These are phyloP conservation scores for Trichonephila clavipes DNA, from an alignment of 1,140 invertebrate species.

Conservation along the genomic window DNA sequence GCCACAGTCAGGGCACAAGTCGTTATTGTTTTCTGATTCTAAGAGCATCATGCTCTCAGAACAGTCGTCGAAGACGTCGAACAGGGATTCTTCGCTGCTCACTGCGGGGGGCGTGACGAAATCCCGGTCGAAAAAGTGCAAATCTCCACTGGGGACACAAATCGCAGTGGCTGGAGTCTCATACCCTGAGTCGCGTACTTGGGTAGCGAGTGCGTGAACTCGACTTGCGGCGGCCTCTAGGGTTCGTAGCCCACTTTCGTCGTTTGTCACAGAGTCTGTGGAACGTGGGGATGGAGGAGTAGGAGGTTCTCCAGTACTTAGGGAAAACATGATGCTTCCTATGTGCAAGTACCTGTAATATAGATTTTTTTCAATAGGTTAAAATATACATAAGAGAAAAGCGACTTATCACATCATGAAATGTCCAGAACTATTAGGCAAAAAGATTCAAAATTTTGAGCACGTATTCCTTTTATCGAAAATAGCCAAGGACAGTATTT, in stretches of 20 bases:
- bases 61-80: not conserved
- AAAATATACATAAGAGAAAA: not conserved
- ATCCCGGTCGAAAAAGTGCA: not conserved
- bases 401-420: too few species aligned
- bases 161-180: not conserved
- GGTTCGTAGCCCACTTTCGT: not conserved
- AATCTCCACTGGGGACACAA: too few species aligned
- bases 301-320: conserved; percentile 51
- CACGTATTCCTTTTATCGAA: too few species aligned
- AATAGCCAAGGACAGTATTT: too few species aligned
- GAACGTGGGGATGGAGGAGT: conserved; percentile 34
- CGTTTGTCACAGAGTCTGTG: not conserved
- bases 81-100: not conserved
- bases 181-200: not conserved
- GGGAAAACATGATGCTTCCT: not conserved
- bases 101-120: too few species aligned
- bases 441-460: too few species aligned
- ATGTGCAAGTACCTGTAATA: not conserved
- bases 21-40: not conserved
- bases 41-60: too few species aligned
- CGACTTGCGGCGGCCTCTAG: not conserved
- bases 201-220: not conserved
- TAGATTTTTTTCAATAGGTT: too few species aligned
- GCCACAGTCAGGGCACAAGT: not conserved
- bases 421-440: too few species aligned